phyloP scores from a whole-genome alignment of 2,113 vertebrate genomes.

The Crotophaga sulcirostris region DNA sequence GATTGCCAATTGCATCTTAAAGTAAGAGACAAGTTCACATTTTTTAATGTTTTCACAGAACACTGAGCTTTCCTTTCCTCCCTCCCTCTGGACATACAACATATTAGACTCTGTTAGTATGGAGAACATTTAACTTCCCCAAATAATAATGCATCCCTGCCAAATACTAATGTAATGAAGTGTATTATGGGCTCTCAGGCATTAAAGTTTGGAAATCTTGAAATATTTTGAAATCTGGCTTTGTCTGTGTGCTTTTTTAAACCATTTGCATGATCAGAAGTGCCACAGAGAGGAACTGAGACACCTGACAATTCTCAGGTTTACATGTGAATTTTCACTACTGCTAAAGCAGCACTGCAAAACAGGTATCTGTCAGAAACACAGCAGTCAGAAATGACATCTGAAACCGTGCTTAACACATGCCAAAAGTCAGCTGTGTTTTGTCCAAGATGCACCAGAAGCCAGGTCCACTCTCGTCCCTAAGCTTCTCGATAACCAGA shows the following conservation, averaged over 20 bases:
- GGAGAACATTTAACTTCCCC: background rate
- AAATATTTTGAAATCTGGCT: background rate
- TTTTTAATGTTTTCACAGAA: background rate
- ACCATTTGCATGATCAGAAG: background rate
- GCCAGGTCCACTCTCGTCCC: background rate
- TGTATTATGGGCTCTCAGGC: background rate
- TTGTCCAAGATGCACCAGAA: background rate
- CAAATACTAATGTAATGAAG: background rate
- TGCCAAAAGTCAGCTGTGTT: background rate
- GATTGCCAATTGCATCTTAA: background rate
- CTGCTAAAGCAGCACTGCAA: background rate
- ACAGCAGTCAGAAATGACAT: fast-evolving
- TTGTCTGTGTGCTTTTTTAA: background rate
- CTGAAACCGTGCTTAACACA: background rate
- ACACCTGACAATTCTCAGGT: background rate
- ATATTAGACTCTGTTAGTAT: background rate
- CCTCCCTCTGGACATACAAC: background rate
- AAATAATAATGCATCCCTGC: background rate
- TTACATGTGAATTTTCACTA: background rate
- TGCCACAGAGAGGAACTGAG: background rate
- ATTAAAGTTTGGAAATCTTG: background rate
- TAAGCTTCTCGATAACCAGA: background rate
- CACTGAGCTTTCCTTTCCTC: background rate
- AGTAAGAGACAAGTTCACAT: background rate
- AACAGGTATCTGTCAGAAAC: background rate